Evolutionary conservation across 2,113 vertebrate genomes (phyloP).

Genomic region (Sakesphorus luctuosus): DNA sequence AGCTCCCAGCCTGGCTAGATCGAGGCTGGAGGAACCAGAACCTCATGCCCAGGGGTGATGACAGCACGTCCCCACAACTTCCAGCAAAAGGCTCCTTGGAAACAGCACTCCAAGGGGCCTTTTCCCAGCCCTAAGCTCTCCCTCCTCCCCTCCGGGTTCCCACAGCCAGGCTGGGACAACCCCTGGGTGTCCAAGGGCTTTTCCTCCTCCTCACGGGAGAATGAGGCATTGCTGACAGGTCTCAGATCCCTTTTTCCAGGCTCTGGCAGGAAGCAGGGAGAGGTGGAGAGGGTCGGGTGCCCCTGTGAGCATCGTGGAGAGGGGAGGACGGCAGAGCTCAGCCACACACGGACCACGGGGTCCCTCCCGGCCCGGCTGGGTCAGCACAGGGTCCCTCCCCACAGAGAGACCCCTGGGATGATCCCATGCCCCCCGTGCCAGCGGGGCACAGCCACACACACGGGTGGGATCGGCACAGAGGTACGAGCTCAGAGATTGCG

Average conservation of each 20-base stretch:
- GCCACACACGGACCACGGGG: accelerated
- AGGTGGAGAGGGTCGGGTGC: neutral
- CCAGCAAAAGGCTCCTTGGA: neutral
- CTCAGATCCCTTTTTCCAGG: neutral
- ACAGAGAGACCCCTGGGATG: accelerated
- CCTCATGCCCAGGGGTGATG: neutral
- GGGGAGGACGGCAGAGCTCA: neutral
- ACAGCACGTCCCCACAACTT: neutral
- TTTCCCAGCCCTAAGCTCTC: neutral
- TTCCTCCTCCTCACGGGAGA: neutral
- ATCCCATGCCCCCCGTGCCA: neutral
- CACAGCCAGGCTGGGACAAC: neutral
- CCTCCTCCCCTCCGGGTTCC: accelerated
- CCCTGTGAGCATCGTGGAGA: neutral
- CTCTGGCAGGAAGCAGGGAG: neutral
- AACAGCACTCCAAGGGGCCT: neutral
- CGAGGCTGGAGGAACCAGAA: neutral
- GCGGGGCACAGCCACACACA: neutral
- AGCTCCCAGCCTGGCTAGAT: neutral
- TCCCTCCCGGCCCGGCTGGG: neutral
- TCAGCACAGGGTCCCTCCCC: neutral
- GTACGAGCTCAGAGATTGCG: neutral
- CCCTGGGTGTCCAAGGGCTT: neutral
- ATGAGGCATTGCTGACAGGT: neutral
- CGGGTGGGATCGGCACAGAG: neutral